These are phyloP conservation scores for Oostethus manadensis DNA, from an alignment of 2,113 vertebrate species.

Conservation along the genomic window DNA sequence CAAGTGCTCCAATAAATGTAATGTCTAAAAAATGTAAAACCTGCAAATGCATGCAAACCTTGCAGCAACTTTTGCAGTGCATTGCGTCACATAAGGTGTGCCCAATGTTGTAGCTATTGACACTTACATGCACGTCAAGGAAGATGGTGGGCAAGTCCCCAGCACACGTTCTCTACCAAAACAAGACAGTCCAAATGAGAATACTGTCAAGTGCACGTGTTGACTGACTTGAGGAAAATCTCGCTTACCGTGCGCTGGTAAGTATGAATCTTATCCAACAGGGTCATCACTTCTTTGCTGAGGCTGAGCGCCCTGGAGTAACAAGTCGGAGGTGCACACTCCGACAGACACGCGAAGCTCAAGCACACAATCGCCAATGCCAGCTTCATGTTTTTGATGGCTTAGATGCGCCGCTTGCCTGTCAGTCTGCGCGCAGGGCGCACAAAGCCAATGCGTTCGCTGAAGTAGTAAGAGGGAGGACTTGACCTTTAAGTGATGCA, in stretches of 20 bases:
- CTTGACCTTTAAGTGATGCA: constrained; percentile 36
- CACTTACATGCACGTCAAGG: constrained; percentile 89
- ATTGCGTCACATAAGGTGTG: too few species aligned
- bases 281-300: constrained; percentile 76
- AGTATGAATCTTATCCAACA: constrained; percentile 74
- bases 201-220: too few species aligned
- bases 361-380: constrained; percentile 40
- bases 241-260: constrained; percentile 71
- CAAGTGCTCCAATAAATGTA: too few species aligned
- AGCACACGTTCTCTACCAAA: constrained; percentile 79
- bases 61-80: too few species aligned
- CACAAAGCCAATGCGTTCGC: too few species aligned
- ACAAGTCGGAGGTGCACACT: constrained; percentile 82
- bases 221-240: not conserved
- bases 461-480: constrained; percentile 8
- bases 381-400: constrained; percentile 36
- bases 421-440: not conserved
- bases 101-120: not conserved
- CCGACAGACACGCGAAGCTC: constrained; percentile 27
- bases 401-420: not conserved
- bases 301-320: constrained; percentile 80
- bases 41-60: too few species aligned
- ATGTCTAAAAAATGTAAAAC: too few species aligned
- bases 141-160: constrained; percentile 77
- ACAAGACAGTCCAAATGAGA: constrained; percentile 4